Base-by-base conservation (phyloP, 1,140 invertebrate species). In the Zaprionus gabonicus region DNA sequence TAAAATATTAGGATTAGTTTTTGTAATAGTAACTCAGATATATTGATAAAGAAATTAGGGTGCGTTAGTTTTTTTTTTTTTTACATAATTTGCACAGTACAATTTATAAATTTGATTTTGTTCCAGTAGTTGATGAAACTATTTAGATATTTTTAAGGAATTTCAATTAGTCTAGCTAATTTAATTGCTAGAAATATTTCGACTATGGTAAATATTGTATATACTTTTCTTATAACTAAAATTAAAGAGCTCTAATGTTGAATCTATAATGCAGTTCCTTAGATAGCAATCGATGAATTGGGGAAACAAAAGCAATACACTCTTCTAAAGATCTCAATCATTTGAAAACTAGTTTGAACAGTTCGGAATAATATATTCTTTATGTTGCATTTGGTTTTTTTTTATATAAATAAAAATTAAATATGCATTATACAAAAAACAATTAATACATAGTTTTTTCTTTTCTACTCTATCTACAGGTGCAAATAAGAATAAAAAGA, bases 401-500 rank as follows among this genome's bases (percentile, higher is more conserved):
- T 23, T 12, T 31, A 25, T 25, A n/a, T 41, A 13, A 51, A 51
- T 51, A 46, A 31, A 12, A 56, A 13, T 41, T 64, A 1, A 20
- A 20, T 10, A 9, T 49, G 10, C 20, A 51, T 13, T 51, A 23
- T 51, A 20, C 12, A 3, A 12, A 23, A 23, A 51, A 44, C 15
- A 4, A 58, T 66, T 81, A 85, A 85, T 71, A 31, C 28, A 31
- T 31, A 71, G 58, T 71, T 78, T 66, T 76, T 56, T 53, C 60
- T 62, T 60, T 79, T 81, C 81, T 4, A n/a, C 36, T 58, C 3
- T 44, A 76, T 71, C 67, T 82, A 34, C 71, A 66, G 80, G 80
- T 76, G 59, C 60, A 57, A 76, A 64, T 58, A 81, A 80, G 27
- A 82, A 79, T 28, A 88, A 88, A 17, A 78, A 73, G 60, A 88